Percentiles rank a stretch among this genome's conserved stretches.
phyloP scores from a whole-genome alignment of 1,140 invertebrate species.

The Pteromalus puparum region DNA sequence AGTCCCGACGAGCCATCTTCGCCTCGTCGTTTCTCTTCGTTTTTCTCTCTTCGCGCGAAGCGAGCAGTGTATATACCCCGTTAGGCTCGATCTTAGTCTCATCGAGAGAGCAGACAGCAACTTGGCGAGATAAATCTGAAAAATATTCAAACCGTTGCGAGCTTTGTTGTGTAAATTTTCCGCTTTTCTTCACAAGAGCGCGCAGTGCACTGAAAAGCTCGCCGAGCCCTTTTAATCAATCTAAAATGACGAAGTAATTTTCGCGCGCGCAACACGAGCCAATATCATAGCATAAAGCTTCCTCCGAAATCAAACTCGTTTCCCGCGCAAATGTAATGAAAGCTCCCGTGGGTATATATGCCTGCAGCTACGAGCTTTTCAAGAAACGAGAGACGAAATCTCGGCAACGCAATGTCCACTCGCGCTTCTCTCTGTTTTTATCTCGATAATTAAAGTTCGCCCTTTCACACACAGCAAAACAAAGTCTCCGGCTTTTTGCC shows the following conservation, averaged over 20 bases:
- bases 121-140: conserved; percentile 48
- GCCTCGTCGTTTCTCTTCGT: conserved; percentile 5
- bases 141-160: conserved; percentile 42
- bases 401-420: neutral
- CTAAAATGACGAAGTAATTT: conserved; percentile 24
- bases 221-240: conserved; percentile 18
- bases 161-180: conserved; percentile 37
- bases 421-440: conserved; percentile 28
- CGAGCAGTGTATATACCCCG: conserved; percentile 8
- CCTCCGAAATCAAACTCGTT: neutral
- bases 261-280: neutral
- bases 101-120: neutral
- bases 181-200: neutral
- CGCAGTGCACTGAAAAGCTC: neutral
- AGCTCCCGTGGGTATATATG: neutral
- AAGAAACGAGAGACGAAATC: conserved; percentile 1
- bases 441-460: conserved; percentile 43
- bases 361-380: neutral
- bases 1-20: conserved; percentile 58
- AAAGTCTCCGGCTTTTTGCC: conserved; percentile 13
- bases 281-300: neutral
- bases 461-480: neutral
- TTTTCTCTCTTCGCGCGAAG: conserved; percentile 23
- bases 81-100: conserved; percentile 14
- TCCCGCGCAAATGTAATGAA: conserved; percentile 25